Percentiles rank a stretch among this genome's conserved stretches.
phyloP scores from a whole-genome alignment of 2,113 vertebrate species.

The Sorex araneus region DNA sequence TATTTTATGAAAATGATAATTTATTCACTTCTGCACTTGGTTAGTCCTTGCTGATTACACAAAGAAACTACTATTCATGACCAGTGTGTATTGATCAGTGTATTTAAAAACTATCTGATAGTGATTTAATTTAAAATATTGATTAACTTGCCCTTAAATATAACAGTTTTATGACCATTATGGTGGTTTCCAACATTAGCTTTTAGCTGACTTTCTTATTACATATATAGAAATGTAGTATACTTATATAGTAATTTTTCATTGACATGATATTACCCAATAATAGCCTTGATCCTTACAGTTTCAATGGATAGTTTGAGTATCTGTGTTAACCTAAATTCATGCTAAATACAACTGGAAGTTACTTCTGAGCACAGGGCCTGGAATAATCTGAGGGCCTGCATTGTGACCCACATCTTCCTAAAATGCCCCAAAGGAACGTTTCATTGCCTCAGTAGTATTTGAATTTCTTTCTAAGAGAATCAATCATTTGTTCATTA shows the following conservation, averaged over 20 bases:
- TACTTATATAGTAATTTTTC: background rate
- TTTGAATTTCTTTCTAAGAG: constrained; percentile 7
- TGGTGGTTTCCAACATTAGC: background rate
- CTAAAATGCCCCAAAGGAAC: background rate
- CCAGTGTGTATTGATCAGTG: background rate
- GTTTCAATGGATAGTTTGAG: background rate
- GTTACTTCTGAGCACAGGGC: no score
- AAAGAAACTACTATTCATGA: background rate
- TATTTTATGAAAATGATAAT: background rate
- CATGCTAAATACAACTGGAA: background rate
- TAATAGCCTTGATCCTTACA: background rate
- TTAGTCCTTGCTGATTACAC: background rate
- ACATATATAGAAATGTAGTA: background rate
- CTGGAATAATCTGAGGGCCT: no score
- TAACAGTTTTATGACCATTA: background rate
- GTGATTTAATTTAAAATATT: background rate
- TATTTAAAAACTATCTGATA: background rate
- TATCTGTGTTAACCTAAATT: background rate
- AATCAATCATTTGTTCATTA: background rate
- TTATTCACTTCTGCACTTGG: background rate
- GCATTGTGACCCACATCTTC: no score
- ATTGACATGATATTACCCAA: background rate
- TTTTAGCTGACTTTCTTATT: constrained; percentile 37
- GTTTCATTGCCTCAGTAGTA: background rate
- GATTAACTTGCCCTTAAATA: background rate